These are phyloP conservation scores for Parazoanthus swiftii DNA, from an alignment of 92 coral and sea anemone species.

Conservation along the genomic window DNA sequence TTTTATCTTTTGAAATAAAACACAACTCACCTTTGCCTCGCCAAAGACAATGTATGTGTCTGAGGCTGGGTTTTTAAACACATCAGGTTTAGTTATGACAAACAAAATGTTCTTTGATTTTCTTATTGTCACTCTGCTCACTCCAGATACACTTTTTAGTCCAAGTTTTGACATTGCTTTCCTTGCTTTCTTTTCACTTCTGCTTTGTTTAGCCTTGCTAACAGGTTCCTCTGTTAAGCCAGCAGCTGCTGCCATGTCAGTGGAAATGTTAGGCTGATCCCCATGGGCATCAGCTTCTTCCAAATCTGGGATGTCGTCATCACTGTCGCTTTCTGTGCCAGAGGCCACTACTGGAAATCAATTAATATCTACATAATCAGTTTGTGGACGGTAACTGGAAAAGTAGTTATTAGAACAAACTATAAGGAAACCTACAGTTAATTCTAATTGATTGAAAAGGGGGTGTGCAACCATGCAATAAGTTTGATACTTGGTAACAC, in stretches of 20 bases:
- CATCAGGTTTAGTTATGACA: constrained; percentile 92
- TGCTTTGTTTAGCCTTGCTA: constrained; percentile 93
- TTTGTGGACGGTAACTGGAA: neutral
- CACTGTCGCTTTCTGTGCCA: constrained; percentile 99
- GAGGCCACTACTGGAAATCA: constrained; percentile 65
- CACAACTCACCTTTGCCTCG: constrained; percentile 87
- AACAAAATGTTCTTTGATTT: constrained; percentile 98
- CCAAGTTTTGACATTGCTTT: constrained; percentile 90
- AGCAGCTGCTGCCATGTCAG: constrained; percentile 97
- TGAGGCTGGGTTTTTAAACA: constrained; percentile 86
- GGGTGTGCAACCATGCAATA: too few species aligned
- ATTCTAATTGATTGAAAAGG: neutral
- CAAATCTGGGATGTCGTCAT: constrained; percentile 92
- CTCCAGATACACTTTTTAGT: constrained; percentile 81
- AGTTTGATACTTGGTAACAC: too few species aligned
- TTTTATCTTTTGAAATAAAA: neutral
- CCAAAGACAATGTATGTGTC: constrained; percentile 96
- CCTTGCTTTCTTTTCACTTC: constrained; percentile 96
- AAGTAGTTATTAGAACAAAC: neutral
- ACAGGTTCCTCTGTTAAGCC: constrained; percentile 86
- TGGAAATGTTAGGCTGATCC: constrained; percentile 61
- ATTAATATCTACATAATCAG: neutral
- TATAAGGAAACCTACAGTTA: neutral
- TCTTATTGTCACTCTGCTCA: constrained; percentile 86
- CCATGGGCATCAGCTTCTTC: constrained; percentile 76